Evolutionary conservation across 1,140 invertebrate species (phyloP).

Genomic region (Drosophila pachea): DNA sequence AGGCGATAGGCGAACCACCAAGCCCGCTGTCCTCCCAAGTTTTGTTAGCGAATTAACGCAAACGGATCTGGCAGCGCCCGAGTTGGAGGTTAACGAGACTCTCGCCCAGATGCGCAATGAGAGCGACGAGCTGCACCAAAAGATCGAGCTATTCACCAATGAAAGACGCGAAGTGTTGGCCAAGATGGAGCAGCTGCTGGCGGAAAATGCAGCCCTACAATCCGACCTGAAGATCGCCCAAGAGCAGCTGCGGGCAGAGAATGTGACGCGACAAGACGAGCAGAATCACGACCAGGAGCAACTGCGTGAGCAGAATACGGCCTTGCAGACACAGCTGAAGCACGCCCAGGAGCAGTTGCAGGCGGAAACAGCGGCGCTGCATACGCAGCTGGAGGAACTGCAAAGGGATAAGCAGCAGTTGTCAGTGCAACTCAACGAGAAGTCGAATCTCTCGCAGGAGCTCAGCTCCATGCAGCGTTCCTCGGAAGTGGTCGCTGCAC

Average conservation of each 20-base stretch:
- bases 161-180: slow-evolving; percentile 85
- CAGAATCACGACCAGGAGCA: slow-evolving; percentile 73
- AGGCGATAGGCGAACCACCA: not conserved
- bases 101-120: slow-evolving; percentile 81
- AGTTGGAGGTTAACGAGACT: slow-evolving; percentile 79
- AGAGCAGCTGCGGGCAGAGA: slow-evolving; percentile 80
- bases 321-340: slow-evolving; percentile 65
- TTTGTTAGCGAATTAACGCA: slow-evolving; percentile 68
- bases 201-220: slow-evolving; percentile 81
- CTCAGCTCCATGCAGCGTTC: slow-evolving; percentile 72
- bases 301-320: slow-evolving; percentile 82
- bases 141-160: slow-evolving; percentile 83
- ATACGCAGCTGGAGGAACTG: slow-evolving; percentile 40
- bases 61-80: slow-evolving; percentile 72
- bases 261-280: slow-evolving; percentile 58
- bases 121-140: slow-evolving; percentile 82
- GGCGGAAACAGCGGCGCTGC: slow-evolving; percentile 81
- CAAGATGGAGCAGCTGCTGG: slow-evolving; percentile 83
- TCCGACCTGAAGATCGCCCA: slow-evolving; percentile 63
- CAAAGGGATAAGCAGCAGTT: slow-evolving; percentile 52
- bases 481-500: slow-evolving; percentile 65
- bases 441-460: slow-evolving; percentile 64
- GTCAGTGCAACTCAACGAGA: slow-evolving; percentile 49
- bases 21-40: slow-evolving; percentile 63
- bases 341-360: slow-evolving; percentile 80